Evolutionary conservation across 2,797 vertebrate species (phyloP), one percentile per base, ranked within the genome.

Genomic region (Phoeniculus purpureus): DNA sequence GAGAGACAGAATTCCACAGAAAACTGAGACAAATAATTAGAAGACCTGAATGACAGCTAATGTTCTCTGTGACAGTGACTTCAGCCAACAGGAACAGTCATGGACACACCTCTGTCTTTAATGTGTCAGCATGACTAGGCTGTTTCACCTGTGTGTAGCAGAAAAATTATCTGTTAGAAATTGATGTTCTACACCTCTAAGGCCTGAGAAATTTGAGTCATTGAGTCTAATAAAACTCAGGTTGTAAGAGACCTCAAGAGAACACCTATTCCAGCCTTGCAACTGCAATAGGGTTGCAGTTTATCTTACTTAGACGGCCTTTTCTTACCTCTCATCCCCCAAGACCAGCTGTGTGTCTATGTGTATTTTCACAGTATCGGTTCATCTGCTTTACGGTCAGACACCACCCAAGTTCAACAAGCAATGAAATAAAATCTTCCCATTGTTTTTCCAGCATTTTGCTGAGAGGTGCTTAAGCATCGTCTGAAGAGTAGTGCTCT

Each of bases 401-500:
- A 20, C 37, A 16, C 31, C 62, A 37, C 21, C 51, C 51, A 80
- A 2, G 1, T 62, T 92, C 1, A 1, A 77, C 18, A 15, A 54
- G 9, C 6, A 25, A 10, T 58, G 34, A 47, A 74, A 29, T 50
- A 48, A 83, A 89, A 60, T 65, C 9, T 4, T 48, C 12, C 10
- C 22, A 11, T 3, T 83, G 13, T 10, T 78, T 34, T 92, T 85
- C 45, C 17, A 47, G 4, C 10, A 72, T 87, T 25, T 15, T 62
- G 10, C n/a, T 59, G 17, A 23, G 13, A 43, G 21, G 4, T 8
- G 6, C 26, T 68, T 3, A 62, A 27, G 81, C 15, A 43, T 45
- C 52, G 15, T 37, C 3, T 19, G 20, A 4, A 73, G 15, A 18
- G 5, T 0, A 0, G 26, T 21, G 5, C 22, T 89, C 27, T 4